phyloP scores from a whole-genome alignment of 2,797 vertebrate genomes.

The Dendrocincla fuliginosa region DNA sequence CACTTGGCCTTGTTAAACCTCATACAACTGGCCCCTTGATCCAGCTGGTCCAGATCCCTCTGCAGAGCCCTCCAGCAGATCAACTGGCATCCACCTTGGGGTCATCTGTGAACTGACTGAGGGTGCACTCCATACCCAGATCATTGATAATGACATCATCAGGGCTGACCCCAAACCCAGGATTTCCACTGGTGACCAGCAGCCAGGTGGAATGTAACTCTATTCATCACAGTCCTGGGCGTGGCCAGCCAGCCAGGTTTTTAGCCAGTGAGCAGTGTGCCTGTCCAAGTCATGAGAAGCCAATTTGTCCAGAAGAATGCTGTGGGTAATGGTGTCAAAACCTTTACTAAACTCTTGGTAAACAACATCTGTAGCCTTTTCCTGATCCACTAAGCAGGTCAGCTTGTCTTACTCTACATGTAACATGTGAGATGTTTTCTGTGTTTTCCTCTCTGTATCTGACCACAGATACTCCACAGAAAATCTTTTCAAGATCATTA shows the following conservation, averaged over 20 bases:
- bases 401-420: background rate
- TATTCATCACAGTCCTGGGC: background rate
- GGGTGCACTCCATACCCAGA: accelerated
- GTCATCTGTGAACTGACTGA: background rate
- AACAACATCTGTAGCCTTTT: background rate
- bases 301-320: background rate
- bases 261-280: background rate
- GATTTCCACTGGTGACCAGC: too few species aligned
- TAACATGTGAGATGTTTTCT: background rate
- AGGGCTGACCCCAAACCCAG: background rate
- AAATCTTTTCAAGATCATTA: background rate
- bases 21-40: accelerated
- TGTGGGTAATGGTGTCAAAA: background rate
- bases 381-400: background rate
- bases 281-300: background rate
- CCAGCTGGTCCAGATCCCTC: background rate
- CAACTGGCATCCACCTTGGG: accelerated
- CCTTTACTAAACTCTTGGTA: background rate
- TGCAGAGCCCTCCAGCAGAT: background rate
- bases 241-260: background rate
- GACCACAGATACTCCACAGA: background rate
- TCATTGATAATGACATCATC: accelerated
- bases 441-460: background rate
- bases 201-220: background rate
- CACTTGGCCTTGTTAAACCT: background rate